Base-by-base conservation (phyloP, 2,113 vertebrate species). In the Motacilla alba region DNA sequence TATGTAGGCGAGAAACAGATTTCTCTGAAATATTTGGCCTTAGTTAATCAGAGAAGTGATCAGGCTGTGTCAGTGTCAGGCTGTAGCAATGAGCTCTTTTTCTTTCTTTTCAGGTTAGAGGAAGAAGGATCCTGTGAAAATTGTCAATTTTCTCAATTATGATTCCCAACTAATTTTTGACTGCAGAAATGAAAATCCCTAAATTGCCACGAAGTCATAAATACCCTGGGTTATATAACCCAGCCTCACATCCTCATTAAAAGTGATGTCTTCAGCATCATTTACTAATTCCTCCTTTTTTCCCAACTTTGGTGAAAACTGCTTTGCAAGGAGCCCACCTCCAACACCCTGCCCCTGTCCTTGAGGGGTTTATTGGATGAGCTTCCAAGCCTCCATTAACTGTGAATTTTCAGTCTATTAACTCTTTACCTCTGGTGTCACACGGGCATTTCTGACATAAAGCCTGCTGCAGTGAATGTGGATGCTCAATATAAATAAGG, bases 351-450 rank as follows among this genome's bases (percentile, higher is more conserved):
- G 30, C 27, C 50, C 72, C 64, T 89, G 76, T 26, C 15, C 0
- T 1, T 37, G 44, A 78, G 46, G 22, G 56, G 44, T 60, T 94
- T 87, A 49, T 68, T 72, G 78, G 76, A 67, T 49, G 35, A 77
- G 46, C 27, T 91, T 96, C 87, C 73, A 94, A 87, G 39, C 16
- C 77, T 76, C 73, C 89, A 46, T 49, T 52, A 74, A 52, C 72
- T 59, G 60, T 59, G 83, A 28, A 35, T 81, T 88, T 87, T 78
- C 81, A 95, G 44, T 3, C 55, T 84, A 66, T 96, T 95, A 95
- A 92, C 87, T 91, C 53, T 89, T 94, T 92, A 76, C 83, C 55
- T 91, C 73, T 92, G 86, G 37, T 75, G 68, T 60, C 89, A 69
- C 46, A 27, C 6, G 69, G 75, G 91, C 69, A 73, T 91, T 81